Evolutionary conservation across 2,888 invertebrate species (phyloP), one percentile per base, ranked within the genome.

Genomic region (Drosophila robusta): DNA sequence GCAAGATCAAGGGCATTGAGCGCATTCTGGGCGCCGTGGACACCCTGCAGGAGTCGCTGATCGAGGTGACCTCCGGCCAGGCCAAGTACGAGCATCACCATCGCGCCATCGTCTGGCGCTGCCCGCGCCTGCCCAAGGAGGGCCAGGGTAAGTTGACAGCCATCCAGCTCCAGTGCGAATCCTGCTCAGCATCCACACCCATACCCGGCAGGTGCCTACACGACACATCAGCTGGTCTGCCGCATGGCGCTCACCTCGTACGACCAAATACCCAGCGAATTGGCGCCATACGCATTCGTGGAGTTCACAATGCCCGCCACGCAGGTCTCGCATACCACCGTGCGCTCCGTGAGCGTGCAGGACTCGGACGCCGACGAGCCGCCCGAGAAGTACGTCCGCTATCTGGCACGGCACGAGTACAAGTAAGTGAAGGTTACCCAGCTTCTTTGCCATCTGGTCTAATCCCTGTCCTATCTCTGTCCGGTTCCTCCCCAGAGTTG

Each of bases 31-130:
- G 98, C 18, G 96, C 98, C 2, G 96, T 98, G 78, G 98, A 98
- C 89, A 96, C 96, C 11, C 93, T 97, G 76, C 98, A 98, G 91
- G 96, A 97, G 87, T 97, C 98, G 50, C 93, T 98, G 26, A 98
- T 99, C 91, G 98, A 98, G 92, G 98, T 98, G 7, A 98, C 99
- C 11, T 98, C 98, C 0, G 98, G 98, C 49, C 95, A 97, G 92
- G 99, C 99, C 62, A 99, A 99, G 93, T 99, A 99, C 93, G 99
- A 99, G 93, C 99, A 99, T 93, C 98, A 99, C 91, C 98, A 98
- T 93, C 95, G 97, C 75, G 95, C 99, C 64, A 97, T 99, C 85
- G 99, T 99, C 32, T 99, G 99, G 99, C 94, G 99, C 83, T 99
- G 99, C 94, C 96, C 98, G 8, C 94, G 99, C 55, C 94, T 99